These are phyloP conservation scores for Polyploca ridens DNA, from an alignment of 2,888 invertebrate species.

Conservation along the genomic window DNA sequence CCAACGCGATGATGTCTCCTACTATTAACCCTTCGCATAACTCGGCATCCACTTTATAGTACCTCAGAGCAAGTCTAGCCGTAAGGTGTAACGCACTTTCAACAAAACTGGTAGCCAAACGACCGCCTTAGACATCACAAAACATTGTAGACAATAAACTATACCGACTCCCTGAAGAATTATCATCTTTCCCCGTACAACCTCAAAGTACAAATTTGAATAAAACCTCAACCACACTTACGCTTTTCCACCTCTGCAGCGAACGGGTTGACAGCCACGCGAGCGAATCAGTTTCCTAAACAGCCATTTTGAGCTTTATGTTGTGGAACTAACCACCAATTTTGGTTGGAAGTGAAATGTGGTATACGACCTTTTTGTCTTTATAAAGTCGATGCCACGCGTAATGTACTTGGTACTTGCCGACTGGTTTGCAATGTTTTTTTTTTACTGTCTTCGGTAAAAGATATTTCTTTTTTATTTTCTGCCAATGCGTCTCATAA, in stretches of 20 bases:
- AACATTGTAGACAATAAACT: conserved; percentile 53
- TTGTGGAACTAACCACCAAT: conserved; percentile 45
- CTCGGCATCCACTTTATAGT: conserved; percentile 35
- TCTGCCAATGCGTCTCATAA: conserved; percentile 24
- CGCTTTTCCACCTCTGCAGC: conserved; percentile 29
- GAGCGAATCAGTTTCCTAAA: conserved; percentile 42
- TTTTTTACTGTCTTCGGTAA: conserved; percentile 39
- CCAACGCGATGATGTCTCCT: conserved; percentile 15
- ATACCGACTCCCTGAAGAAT: conserved; percentile 27
- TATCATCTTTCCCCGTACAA: conserved; percentile 27
- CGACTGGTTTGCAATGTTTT: conserved; percentile 46
- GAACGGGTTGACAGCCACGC: conserved; percentile 48
- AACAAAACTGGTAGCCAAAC: conserved; percentile 58
- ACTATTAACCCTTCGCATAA: conserved; percentile 27
- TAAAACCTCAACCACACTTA: conserved; percentile 24
- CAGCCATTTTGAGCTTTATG: conserved; percentile 49
- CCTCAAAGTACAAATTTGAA: conserved; percentile 31
- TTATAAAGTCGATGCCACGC: conserved; percentile 47
- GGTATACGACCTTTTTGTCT: conserved; percentile 42
- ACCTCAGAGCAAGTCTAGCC: conserved; percentile 29
- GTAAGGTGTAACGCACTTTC: conserved; percentile 53
- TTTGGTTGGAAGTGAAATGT: conserved; percentile 46
- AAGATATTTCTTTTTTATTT: conserved; percentile 29
- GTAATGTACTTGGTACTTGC: conserved; percentile 54
- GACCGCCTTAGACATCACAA: conserved; percentile 50